Evolutionary conservation across 2,113 vertebrate genomes (phyloP).

Genomic region (Menura novaehollandiae): DNA sequence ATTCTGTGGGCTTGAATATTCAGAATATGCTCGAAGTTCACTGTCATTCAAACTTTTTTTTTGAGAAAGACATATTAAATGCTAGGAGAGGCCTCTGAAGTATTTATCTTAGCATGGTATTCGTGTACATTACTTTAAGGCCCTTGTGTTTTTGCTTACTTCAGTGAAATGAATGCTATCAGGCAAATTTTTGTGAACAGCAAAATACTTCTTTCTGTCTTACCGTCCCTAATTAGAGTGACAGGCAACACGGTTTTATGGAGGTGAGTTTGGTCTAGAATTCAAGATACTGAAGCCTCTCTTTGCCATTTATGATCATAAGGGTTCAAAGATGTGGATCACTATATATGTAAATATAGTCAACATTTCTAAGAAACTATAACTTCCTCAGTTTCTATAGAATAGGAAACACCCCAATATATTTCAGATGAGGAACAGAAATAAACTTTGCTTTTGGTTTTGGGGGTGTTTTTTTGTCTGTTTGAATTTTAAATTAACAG

Average conservation of each 20-base stretch:
- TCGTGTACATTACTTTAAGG: not conserved
- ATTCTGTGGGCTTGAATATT: not conserved
- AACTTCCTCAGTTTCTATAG: not conserved
- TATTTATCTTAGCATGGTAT: not conserved
- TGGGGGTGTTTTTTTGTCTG: not conserved
- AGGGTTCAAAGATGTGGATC: not conserved
- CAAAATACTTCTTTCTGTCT: not conserved
- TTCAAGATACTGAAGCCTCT: not conserved
- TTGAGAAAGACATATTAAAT: not conserved
- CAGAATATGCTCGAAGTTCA: not conserved
- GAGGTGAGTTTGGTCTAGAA: not conserved
- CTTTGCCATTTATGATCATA: not conserved
- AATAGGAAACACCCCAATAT: not conserved
- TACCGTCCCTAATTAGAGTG: not conserved
- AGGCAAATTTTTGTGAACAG: not conserved
- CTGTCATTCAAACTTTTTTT: not conserved
- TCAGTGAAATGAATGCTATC: not conserved
- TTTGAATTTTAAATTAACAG: not conserved
- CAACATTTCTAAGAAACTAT: not conserved
- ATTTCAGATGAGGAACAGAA: not conserved
- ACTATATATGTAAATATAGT: not conserved
- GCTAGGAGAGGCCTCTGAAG: not conserved
- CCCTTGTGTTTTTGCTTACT: not conserved
- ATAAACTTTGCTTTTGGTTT: not conserved
- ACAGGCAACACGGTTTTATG: not conserved